Evolutionary conservation across 2,113 vertebrate species (phyloP), one percentile per base, ranked within the genome.

Genomic region (Micromys minutus): DNA sequence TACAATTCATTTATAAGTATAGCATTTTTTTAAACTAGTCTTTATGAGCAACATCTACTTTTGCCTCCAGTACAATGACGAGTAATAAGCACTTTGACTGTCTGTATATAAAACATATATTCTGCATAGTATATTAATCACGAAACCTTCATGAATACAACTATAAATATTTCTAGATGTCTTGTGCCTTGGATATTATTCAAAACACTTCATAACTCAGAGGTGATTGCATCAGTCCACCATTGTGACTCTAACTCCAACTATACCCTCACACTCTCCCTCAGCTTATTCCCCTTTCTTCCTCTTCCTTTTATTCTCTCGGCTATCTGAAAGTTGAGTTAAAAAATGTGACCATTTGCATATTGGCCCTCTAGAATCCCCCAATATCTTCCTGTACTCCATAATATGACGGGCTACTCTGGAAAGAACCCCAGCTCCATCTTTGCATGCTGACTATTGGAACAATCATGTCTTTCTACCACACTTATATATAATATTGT

Each of bases 1-100:
- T 47, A 74, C 11, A 90, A 47, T 72, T 42, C 59, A 26, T 34
- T 29, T 34, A 31, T 29, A 52, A 71, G 42, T 85, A 69, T 34
- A 65, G 26, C 42, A 8, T 52, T 34, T 79, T 89, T 76, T 4
- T 1, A 42, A 67, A 57, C 55, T 7, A 22, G 7, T 91, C 22
- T 88, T 93, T 45, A 10, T 52, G 57, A n/a, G 10, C 10, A 94
- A 89, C 57, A 31, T 72, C 75, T 87, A 81, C 55, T 95, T 92
- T 91, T 84, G 50, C 21, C 17, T 65, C 59, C 0, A 7, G 31
- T 52, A 59, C 7, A 61, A 21, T 9, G 17, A 72, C 6, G 22
- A 91, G 2, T 24, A 63, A n/a, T 69, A 9, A 9, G 39, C 47
- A 22, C 22, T 59, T n/a, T 26, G 36, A 69, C n/a, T n/a, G 12